phyloP scores from a whole-genome alignment of 2,113 vertebrate species.

The Cricetomys ansorgei region DNA sequence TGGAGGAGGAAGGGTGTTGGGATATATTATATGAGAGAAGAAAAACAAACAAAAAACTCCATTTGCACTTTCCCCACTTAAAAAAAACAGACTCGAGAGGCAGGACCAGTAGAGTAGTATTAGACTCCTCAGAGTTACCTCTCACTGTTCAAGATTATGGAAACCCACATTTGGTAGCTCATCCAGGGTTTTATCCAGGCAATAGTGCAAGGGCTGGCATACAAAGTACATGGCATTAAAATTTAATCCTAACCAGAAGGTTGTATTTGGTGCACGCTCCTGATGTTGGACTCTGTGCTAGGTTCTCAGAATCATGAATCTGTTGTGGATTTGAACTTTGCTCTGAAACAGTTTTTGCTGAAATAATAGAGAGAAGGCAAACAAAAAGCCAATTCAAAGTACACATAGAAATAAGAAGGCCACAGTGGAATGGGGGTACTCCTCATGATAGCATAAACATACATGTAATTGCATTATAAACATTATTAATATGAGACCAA shows the following conservation, averaged over 20 bases:
- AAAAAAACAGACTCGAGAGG: neutral
- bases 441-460: neutral
- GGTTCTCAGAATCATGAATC: neutral
- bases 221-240: conserved; percentile 39
- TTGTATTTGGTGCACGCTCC: neutral
- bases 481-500: neutral
- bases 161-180: neutral
- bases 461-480: neutral
- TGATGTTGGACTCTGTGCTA: neutral
- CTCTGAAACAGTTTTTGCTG: conserved; percentile 17
- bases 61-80: too few species aligned
- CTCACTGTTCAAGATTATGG: neutral
- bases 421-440: neutral
- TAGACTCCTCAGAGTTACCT: neutral
- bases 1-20: too few species aligned
- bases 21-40: too few species aligned
- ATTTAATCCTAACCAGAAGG: neutral
- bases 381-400: conserved; percentile 30
- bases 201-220: neutral
- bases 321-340: neutral
- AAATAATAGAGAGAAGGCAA: conserved; percentile 38
- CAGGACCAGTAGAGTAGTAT: neutral
- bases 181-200: neutral
- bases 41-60: too few species aligned
- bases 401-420: neutral